Base-by-base conservation (phyloP, 2,113 vertebrate genomes). In the Acrocephalus arundinaceus region DNA sequence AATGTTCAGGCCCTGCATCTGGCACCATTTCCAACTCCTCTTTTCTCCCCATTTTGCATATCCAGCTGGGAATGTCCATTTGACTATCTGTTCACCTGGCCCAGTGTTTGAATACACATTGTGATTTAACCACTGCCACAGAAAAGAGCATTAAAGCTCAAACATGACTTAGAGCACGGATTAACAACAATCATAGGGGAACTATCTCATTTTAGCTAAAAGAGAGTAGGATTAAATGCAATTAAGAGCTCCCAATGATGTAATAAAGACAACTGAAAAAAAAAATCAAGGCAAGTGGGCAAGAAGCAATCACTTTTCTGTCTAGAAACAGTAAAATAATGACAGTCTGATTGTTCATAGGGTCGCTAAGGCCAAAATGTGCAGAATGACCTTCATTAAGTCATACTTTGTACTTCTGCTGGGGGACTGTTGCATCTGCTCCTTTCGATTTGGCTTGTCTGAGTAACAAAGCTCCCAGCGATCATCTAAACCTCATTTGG, bases 401-500 rank as follows among this genome's bases (percentile, higher is more conserved):
- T 97, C 95, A 96, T 88, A 92, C 93, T 97, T 97, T 95, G 96
- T 96, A 94, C 95, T 97, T 97, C 95, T 97, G 94, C 96, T 95
- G 48, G 55, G 78, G 96, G 95, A 95, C 67, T 86, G 68, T 87
- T 93, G 96, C 98, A 98, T 98, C 98, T 98, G 98, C 94, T 98
- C 96, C 92, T 96, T 97, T 97, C 96, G 97, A 98, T 98, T 98
- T 98, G 98, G 97, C 97, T 97, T 97, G 97, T 97, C 97, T 97
- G 97, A 97, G 98, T 97, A 98, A 97, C 97, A 97, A 91, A 93
- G 95, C 97, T 98, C 98, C 97, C 98, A 98, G 97, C 71, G 96
- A 98, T 98, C 97, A 96, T 98, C 98, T 97, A 97, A 98, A 98
- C 93, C 98, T 98, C 98, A 98, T 98, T 98, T 98, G 97, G 98